phyloP scores from a whole-genome alignment of 1,140 invertebrate genomes.

The Neodiprion virginianus region DNA sequence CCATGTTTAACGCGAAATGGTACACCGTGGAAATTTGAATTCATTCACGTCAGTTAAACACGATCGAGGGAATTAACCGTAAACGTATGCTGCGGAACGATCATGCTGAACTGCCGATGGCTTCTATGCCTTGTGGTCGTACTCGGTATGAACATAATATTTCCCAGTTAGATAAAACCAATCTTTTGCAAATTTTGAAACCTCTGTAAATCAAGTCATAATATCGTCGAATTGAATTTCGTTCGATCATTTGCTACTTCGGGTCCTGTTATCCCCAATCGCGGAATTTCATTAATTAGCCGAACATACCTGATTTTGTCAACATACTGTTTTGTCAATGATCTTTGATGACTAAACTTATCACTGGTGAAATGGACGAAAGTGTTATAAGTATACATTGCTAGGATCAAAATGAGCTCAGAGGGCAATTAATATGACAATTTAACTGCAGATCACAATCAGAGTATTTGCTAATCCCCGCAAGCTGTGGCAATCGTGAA shows the following conservation, averaged over 20 bases:
- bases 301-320: neutral
- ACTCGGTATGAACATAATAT: neutral
- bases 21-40: neutral
- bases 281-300: neutral
- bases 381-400: neutral
- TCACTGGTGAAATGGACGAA: neutral
- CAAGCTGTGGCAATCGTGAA: neutral
- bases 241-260: neutral
- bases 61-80: neutral
- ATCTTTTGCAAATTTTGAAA: too few species aligned
- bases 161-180: neutral
- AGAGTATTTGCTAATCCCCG: neutral
- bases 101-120: neutral
- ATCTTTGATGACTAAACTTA: neutral
- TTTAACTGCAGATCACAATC: neutral
- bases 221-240: neutral
- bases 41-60: neutral
- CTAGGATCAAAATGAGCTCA: neutral
- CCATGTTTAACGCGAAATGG: neutral
- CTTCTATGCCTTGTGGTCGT: neutral
- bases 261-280: neutral
- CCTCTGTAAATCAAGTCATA: neutral
- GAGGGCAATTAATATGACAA: neutral
- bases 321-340: neutral
- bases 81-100: constrained; percentile 31